Evolutionary conservation across 2,888 invertebrate genomes (phyloP).

Genomic region (Apamea anceps): DNA sequence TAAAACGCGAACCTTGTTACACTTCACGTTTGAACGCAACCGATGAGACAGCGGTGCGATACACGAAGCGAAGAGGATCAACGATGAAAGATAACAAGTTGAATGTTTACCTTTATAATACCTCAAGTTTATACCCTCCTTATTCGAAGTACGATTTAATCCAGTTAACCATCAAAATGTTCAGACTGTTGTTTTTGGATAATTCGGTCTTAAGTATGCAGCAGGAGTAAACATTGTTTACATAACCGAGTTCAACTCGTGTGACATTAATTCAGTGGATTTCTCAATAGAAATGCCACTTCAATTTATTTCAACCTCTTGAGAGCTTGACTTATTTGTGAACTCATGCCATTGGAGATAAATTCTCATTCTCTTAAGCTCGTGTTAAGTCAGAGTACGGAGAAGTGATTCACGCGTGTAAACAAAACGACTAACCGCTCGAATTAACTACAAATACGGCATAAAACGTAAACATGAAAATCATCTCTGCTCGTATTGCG

Average conservation of each 20-base stretch:
- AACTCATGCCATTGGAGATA: constrained; percentile 63
- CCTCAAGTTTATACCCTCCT: constrained; percentile 16
- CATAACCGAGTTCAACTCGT: constrained; percentile 45
- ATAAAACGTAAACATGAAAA: constrained; percentile 83
- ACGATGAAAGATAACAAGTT: constrained; percentile 36
- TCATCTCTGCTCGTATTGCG: constrained; percentile 74
- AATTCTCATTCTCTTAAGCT: constrained; percentile 73
- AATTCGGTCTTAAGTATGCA: constrained; percentile 59
- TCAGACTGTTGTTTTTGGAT: constrained; percentile 45
- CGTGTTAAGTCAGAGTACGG: constrained; percentile 75
- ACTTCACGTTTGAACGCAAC: constrained; percentile 53
- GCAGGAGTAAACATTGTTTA: constrained; percentile 54
- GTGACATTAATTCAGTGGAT: constrained; percentile 44
- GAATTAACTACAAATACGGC: constrained; percentile 81
- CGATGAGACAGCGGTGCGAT: constrained; percentile 21
- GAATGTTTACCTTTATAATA: constrained; percentile 43
- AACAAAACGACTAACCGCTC: constrained; percentile 82
- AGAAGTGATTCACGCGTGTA: constrained; percentile 84
- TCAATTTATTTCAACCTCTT: constrained; percentile 49
- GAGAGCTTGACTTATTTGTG: constrained; percentile 61
- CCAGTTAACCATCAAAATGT: constrained; percentile 23
- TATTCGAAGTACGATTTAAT: constrained; percentile 24
- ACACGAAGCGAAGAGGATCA: constrained; percentile 31
- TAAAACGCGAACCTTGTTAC: constrained; percentile 72
- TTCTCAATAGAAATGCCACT: constrained; percentile 48